Base-by-base conservation (phyloP, 2,113 vertebrate genomes). In the Ivindomyrus marchei region DNA sequence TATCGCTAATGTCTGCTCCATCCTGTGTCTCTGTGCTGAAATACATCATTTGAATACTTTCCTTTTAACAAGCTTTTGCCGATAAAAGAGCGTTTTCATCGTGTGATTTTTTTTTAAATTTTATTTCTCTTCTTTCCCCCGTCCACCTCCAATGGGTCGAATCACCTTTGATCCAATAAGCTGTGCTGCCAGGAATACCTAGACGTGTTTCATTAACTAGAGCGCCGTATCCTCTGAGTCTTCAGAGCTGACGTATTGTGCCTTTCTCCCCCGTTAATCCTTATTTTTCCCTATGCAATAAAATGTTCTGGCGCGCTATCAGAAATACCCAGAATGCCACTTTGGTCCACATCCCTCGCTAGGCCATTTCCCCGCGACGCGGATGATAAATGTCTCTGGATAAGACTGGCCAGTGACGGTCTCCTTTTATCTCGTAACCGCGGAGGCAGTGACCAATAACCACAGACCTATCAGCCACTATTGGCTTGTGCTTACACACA, bases 181-280 rank as follows among this genome's bases (percentile, higher is more conserved):
- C 84, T 17, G 42, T 31, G 24, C 24, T 49, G 45, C 83, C 27
- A 4, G 85, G 49, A 49, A 31, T 21, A 27, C 15, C 50, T 87
- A 87, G 13, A 31, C 9, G 27, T 36, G 50, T 83, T 84, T 70
- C 56, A 50, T 50, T 52, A 56, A 17, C 21, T 91, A 90, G 91
- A 92, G 31, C 70, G 42, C 89, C 90, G 84, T 74, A 88, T n/a
- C 56, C 89, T 77, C 89, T 56, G 90, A 90, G 53, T 90, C 56
- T 56, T 89, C 47, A 66, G 45, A 50, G 10, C n/a, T 11, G 52
- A 47, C 10, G 53, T 90, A 89, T 80, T 90, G 89, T 91, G 88
- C 88, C 88, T 91, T 92, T 90, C 77, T 42, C n/a, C 36, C 31
- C 15, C 6, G 0, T 80, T 80, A 70, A 66, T 77, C 15, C 1